Evolutionary conservation across 2,113 vertebrate genomes (phyloP).

Genomic region (Nothoprocta pentlandii): DNA sequence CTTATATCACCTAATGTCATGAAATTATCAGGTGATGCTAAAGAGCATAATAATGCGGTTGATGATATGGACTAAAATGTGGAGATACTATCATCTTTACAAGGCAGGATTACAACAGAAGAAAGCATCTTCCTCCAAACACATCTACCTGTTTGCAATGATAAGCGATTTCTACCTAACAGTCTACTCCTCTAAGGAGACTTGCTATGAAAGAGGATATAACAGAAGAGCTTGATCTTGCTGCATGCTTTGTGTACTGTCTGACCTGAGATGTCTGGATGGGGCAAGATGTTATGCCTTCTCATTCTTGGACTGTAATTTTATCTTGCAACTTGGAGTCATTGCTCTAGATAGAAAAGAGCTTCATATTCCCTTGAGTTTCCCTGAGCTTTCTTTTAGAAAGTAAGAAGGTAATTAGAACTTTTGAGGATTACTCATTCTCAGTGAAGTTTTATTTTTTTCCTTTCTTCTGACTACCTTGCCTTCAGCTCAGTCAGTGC

Average conservation of each 20-base stretch:
- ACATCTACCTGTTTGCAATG: background rate
- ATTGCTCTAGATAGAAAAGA: background rate
- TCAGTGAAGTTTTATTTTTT: background rate
- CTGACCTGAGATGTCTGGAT: rapidly evolving
- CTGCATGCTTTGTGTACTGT: too few species aligned
- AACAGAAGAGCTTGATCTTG: background rate
- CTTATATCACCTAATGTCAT: background rate
- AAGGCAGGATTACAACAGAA: too few species aligned
- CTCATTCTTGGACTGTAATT: background rate
- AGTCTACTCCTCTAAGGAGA: background rate
- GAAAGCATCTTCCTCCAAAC: background rate
- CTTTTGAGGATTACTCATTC: background rate
- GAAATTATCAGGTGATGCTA: too few species aligned
- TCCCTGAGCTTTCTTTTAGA: background rate
- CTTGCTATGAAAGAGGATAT: rapidly evolving
- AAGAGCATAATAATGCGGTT: too few species aligned
- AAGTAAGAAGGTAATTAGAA: background rate
- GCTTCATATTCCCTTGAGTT: background rate
- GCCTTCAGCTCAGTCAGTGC: background rate
- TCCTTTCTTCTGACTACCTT: background rate
- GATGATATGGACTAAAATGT: too few species aligned
- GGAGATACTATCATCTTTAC: too few species aligned
- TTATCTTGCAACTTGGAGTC: background rate
- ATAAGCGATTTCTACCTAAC: background rate
- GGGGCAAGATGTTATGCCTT: background rate